phyloP scores from a whole-genome alignment of 2,888 invertebrate genomes.

The Onchidella celtica region DNA sequence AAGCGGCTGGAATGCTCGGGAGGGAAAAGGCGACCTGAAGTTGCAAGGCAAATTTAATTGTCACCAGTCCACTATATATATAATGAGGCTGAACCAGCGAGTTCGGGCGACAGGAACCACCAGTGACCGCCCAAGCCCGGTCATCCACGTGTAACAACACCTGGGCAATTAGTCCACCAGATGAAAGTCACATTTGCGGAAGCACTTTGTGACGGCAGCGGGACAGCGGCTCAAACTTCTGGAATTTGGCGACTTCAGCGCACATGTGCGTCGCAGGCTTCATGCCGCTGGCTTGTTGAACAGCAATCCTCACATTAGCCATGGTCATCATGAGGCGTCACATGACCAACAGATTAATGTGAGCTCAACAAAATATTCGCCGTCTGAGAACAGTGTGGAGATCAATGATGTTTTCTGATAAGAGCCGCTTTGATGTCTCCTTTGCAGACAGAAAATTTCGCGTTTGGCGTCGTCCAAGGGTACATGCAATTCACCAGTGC shows the following conservation, averaged over 20 bases:
- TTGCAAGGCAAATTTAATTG: not conserved
- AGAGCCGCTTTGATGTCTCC: constrained; percentile 10
- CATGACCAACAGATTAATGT: not conserved
- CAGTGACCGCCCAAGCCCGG: not conserved
- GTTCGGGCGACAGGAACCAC: not conserved
- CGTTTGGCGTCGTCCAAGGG: constrained; percentile 9
- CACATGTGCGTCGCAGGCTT: not conserved
- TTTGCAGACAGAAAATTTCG: constrained; percentile 10
- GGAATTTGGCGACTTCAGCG: not conserved
- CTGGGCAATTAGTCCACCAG: not conserved
- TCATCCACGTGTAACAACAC: not conserved
- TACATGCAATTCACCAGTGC: not conserved
- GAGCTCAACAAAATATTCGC: not conserved
- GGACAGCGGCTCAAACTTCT: not conserved
- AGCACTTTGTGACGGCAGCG: not conserved
- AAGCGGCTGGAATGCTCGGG: not conserved
- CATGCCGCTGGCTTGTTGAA: constrained; percentile 5
- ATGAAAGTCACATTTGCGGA: not conserved
- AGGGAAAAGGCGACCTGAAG: not conserved
- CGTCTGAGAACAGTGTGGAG: not conserved
- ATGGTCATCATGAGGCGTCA: constrained; percentile 17
- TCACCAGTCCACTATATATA: not conserved
- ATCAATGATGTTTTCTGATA: constrained; percentile 3
- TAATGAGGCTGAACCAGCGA: not conserved
- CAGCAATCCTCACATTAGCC: not conserved